A percentile compares a stretch with the other conserved stretches of the same genome.
phyloP scores from a whole-genome alignment of 1,140 invertebrate genomes.

The Babylonia areolata region DNA sequence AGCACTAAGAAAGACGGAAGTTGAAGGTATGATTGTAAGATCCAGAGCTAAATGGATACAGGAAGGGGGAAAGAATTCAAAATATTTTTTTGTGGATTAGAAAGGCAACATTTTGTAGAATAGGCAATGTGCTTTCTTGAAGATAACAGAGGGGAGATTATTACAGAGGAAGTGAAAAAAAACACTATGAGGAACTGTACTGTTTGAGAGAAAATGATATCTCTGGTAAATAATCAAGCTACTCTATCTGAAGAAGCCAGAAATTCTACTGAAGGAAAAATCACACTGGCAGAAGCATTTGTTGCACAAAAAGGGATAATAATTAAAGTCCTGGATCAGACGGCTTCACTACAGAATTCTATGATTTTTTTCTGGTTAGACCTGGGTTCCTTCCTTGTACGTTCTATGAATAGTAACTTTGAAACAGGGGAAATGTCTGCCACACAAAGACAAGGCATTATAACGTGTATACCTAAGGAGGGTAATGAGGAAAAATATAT shows the following conservation, averaged over 20 bases:
- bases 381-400: background rate
- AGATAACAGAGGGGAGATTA: background rate
- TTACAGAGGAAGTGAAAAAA: slow-evolving; percentile 1
- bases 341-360: slow-evolving; percentile 24
- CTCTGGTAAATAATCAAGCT: background rate
- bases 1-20: background rate
- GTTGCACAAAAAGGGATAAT: background rate
- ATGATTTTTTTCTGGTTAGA: slow-evolving; percentile 6
- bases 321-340: slow-evolving; percentile 32
- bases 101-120: background rate
- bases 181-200: background rate
- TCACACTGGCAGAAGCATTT: background rate
- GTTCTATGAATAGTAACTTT: background rate
- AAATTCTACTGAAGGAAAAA: background rate
- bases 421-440: background rate
- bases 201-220: background rate
- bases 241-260: background rate
- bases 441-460: background rate
- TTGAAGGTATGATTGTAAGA: background rate
- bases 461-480: slow-evolving; percentile 2
- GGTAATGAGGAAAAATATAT: background rate
- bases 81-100: background rate
- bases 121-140: background rate
- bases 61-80: background rate
- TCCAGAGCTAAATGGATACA: background rate